Evolutionary conservation across 2,888 invertebrate species (phyloP).

Genomic region (Parnassius smintheus): DNA sequence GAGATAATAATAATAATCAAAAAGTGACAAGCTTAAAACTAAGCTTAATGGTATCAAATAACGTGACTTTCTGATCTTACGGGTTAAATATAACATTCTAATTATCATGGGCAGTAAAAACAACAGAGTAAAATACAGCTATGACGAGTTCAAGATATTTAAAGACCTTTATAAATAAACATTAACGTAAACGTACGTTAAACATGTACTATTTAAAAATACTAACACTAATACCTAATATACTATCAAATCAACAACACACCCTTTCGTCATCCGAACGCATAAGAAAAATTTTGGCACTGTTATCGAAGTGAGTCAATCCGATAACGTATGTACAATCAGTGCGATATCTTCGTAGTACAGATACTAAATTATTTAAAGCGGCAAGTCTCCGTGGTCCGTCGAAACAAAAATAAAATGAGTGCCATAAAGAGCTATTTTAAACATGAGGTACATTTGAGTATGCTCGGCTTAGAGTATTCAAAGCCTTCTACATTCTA

Average conservation of each 20-base stretch:
- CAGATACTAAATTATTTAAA: constrained; percentile 10
- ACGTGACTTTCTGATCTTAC: no score
- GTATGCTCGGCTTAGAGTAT: constrained; percentile 59
- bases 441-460: constrained; percentile 52
- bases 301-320: constrained; percentile 28
- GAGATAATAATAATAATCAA: no score
- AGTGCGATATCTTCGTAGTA: constrained; percentile 29
- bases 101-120: no score
- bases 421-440: constrained; percentile 61
- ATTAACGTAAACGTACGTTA: no score
- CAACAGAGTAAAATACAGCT: no score
- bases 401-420: constrained; percentile 41
- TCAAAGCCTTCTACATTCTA: constrained; percentile 63
- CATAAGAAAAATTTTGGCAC: constrained; percentile 22
- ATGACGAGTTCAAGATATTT: no score
- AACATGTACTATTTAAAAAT: not conserved
- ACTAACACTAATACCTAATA: constrained; percentile 3
- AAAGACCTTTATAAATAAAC: no score
- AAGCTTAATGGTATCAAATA: no score
- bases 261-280: constrained; percentile 17
- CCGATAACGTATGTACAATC: constrained; percentile 22
- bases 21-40: no score
- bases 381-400: not conserved
- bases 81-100: no score
- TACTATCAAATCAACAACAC: constrained; percentile 18